Base-by-base conservation (phyloP, 2,888 invertebrate species). In the Bursaphelenchus okinawaensis region DNA sequence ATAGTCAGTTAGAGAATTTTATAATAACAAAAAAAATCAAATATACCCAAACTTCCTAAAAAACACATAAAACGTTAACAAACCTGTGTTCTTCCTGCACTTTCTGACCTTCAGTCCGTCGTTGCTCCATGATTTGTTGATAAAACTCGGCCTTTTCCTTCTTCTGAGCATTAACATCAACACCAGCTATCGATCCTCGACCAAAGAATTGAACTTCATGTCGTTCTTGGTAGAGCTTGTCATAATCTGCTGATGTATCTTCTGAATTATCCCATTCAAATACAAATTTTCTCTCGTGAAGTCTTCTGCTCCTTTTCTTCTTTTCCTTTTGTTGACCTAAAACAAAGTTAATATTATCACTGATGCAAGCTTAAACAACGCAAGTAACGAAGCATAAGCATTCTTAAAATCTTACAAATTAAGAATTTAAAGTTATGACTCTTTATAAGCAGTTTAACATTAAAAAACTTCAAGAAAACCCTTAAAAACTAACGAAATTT, bases 201-300 rank as follows among this genome's bases (percentile, higher is more conserved):
- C 98, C 98, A 86, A 91, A 99, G 84, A 99, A 95, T 85, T 95
- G 94, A 6, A 93, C 74, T 85, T 94, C 92, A 85, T 98, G 96
- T 57, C 91, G 88, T 76, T 95, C 93, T 84, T 95, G 96, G 82
- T 98, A 99, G 23, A 99, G 86, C 67, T 89, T 89, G 84, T 98
- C 98, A 82, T 98, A 99, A 86, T 99, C 98, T 69, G 90, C 77
- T 2, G 94, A 93, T 0, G 98, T 99, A 82, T 99, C 98, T 84
- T 99, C 98, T 0, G 91, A 90, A 0, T 93, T 94, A 85, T 99
- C 98, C 98, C 98, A 99, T 85, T 99, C 98, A 84, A 99, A 99
- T 0, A 99, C 96, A 86, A 99, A 99, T 85, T 99, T 99, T 19
- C 96, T 87, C 83, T 99, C 98, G 85, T 98, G 98, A 52, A 98